phyloP scores from a whole-genome alignment of 2,888 invertebrate species.

The Halictus ligatus region DNA sequence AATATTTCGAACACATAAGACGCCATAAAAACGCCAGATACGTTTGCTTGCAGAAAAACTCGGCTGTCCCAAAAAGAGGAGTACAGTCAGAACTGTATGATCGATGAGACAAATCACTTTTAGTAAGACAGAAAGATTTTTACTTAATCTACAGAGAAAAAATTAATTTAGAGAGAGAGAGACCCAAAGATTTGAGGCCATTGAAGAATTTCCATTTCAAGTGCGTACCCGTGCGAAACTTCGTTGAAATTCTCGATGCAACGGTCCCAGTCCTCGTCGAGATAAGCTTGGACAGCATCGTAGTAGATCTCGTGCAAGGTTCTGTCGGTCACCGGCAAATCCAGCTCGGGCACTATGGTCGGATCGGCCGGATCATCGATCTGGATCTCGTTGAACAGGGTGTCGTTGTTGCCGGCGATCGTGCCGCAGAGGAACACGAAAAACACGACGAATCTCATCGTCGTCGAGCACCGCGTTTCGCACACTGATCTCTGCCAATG shows the following conservation, averaged over 20 bases:
- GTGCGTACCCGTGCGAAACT: conserved; percentile 86
- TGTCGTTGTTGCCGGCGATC: conserved; percentile 41
- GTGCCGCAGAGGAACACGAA: conserved; percentile 31
- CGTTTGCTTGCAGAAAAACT: neutral
- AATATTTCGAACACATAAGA: too few relatives aligned
- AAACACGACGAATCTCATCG: conserved; percentile 27
- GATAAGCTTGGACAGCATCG: conserved; percentile 88
- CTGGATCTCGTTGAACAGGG: conserved; percentile 47
- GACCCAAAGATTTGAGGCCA: neutral
- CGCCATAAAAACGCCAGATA: too few relatives aligned
- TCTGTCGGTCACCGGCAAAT: neutral
- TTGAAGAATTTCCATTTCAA: neutral
- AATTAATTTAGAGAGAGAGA: neutral
- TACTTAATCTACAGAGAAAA: neutral
- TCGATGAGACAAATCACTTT: neutral
- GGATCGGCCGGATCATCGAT: conserved; percentile 24
- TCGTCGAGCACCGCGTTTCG: conserved; percentile 24
- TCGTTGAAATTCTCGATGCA: conserved; percentile 89
- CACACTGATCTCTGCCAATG: conserved; percentile 41
- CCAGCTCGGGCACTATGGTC: neutral
- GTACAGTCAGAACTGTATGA: neutral
- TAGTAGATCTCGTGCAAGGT: conserved; percentile 73
- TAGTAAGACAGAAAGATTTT: neutral
- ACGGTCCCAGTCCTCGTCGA: conserved; percentile 89
- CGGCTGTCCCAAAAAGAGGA: neutral